Evolutionary conservation across 2,888 invertebrate species (phyloP).

Genomic region (Catocala sponsa): DNA sequence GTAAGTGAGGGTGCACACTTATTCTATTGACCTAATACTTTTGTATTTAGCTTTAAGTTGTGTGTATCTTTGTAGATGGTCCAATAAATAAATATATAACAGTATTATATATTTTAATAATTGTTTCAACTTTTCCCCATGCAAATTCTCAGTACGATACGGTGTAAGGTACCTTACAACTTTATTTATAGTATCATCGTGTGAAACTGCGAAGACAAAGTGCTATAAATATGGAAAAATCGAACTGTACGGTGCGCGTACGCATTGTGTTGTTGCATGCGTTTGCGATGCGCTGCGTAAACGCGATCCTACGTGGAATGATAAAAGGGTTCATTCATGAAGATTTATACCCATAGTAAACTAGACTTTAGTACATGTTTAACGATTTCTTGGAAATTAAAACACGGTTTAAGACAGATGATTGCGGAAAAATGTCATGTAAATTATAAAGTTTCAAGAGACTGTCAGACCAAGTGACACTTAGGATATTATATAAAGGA

Average conservation of each 20-base stretch:
- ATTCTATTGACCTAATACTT: too few species aligned
- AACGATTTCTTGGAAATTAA: constrained; percentile 63
- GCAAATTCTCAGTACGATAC: background rate
- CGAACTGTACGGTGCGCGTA: constrained; percentile 34
- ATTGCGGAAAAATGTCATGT: constrained; percentile 22
- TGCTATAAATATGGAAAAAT: constrained; percentile 63
- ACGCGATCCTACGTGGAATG: constrained; percentile 64
- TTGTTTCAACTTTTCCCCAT: background rate
- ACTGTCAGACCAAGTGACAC: too few species aligned
- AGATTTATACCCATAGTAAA: constrained; percentile 71
- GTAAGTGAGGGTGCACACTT: too few species aligned
- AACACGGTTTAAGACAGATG: constrained; percentile 21
- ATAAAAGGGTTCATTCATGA: constrained; percentile 75
- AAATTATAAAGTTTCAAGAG: too few species aligned
- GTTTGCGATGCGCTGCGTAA: constrained; percentile 53
- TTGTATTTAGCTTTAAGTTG: too few species aligned
- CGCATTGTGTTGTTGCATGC: constrained; percentile 53
- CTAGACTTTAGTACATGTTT: constrained; percentile 56
- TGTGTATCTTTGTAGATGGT: too few species aligned
- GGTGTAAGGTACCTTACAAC: constrained; percentile 12
- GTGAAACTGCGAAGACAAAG: constrained; percentile 58
- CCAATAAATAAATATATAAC: too few species aligned
- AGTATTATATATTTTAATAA: too few species aligned
- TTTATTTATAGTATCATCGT: constrained; percentile 49
- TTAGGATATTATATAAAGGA: too few species aligned